Conservation (phyloP, 2,113 vertebrate species). For the Lathamus discolor region DNA sequence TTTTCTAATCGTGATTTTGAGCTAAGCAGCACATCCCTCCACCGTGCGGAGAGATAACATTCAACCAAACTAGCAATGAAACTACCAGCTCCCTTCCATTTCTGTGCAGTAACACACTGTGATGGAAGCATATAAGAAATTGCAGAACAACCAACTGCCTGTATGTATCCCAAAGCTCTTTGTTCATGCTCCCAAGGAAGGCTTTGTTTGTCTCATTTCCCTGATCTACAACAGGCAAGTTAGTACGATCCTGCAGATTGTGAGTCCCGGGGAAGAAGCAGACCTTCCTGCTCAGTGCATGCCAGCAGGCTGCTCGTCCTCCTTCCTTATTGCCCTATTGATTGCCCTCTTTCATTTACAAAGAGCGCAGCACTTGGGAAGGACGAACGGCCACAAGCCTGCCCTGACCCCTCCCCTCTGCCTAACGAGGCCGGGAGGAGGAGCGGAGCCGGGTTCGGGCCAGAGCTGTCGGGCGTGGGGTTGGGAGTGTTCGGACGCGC, state of each 20-base stretch:
- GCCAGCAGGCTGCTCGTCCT: not conserved
- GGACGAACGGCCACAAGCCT: not conserved
- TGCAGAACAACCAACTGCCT: not conserved
- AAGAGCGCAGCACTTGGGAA: slow-evolving; percentile 4
- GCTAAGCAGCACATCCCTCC: not conserved
- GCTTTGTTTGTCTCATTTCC: not conserved
- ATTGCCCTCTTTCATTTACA: slow-evolving; percentile 50
- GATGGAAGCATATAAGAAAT: not conserved
- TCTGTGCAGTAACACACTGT: fast-evolving
- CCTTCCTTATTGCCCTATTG: slow-evolving; percentile 53
- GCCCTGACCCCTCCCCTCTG: not conserved
- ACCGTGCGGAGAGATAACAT: not conserved
- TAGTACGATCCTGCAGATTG: not conserved
- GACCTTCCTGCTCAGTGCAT: not conserved
- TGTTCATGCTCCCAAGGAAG: not conserved
- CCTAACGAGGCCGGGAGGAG: not conserved
- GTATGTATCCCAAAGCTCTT: not conserved
- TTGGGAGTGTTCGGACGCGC: not conserved
- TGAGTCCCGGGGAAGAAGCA: not conserved
- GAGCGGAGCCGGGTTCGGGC: not conserved
- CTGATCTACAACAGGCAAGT: not conserved
- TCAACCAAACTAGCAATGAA: not conserved
- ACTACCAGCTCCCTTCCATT: not conserved
- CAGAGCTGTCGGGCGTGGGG: not conserved
- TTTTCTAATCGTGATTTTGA: not conserved